These are phyloP conservation scores for Alaudala cheleensis DNA, from an alignment of 2,113 vertebrate genomes.

Conservation along the genomic window DNA sequence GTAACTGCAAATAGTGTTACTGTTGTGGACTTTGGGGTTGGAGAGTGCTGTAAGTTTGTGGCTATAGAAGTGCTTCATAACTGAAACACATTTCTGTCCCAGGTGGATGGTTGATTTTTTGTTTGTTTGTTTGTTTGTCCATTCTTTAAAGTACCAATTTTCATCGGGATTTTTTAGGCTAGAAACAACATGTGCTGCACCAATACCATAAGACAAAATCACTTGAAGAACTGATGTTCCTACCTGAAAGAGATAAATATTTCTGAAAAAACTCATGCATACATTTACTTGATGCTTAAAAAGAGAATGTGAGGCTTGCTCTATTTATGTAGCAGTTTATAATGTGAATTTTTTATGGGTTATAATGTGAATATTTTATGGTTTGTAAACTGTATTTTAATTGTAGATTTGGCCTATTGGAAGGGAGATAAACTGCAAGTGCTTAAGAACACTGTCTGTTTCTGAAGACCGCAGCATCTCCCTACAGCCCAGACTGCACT, in stretches of 20 bases:
- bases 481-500: conserved; percentile 94
- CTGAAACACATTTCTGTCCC: not conserved
- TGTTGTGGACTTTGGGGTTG: not conserved
- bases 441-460: conserved; percentile 92
- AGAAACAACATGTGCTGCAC: not conserved
- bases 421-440: conserved; percentile 97
- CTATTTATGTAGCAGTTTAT: not conserved
- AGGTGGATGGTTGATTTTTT: not conserved
- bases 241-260: not conserved
- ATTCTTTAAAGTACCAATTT: not conserved
- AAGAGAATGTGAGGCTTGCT: not conserved
- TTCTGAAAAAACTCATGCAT: not conserved
- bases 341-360: not conserved
- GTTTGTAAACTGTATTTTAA: conserved; percentile 1
- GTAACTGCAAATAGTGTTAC: not conserved
- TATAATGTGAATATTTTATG: not conserved
- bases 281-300: not conserved
- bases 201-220: not conserved
- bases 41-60: not conserved
- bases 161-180: not conserved
- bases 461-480: conserved; percentile 95
- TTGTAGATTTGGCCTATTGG: conserved; percentile 96
- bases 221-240: not conserved
- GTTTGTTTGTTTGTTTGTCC: fast-evolving
- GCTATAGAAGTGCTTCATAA: not conserved